Evolutionary conservation across 2,888 invertebrate genomes (phyloP), one percentile per base, ranked within the genome.

Genomic region (Callinectes sapidus): DNA sequence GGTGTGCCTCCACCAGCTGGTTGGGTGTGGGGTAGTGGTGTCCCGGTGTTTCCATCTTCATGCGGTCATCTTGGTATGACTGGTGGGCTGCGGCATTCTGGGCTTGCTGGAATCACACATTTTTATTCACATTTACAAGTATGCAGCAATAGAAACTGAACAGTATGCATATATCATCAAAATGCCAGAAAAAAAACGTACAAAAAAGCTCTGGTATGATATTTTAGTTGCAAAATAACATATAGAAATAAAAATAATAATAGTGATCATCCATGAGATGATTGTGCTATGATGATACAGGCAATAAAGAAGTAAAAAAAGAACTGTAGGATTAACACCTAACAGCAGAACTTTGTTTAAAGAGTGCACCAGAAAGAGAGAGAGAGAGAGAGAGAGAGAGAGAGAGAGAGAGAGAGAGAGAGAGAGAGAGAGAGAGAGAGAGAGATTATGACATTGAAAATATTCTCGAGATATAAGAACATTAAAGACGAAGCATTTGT

Each of bases 41-140:
- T 18, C 66, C 89, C 8, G 66, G 39, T n/a, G 66, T 18, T 71
- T 89, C 89, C 35, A 89, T 71, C 71, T 89, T 89, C 89, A 89
- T 89, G 5, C 66, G 35, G 39, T 66, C 71, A 35, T 66, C 71
- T 23, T 89, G 66, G n/a, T 89, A 71, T 2, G 66, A 54, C 35
- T 71, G 66, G 55, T 88, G 88, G 66, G 42, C 89, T 16, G 89
- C 89, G 1, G 89, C 89, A 71, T 89, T 89, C 71, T 89, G 89
- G 18, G 89, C 89, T 89, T 89, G 89, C 89, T 89, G 89, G 18
- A 71, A 42, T 42, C 18, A 16, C 3, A 87, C 8, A 48, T 48
- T 35, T 86, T 81, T 87, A 87, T 54, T 42, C 14, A 87, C 28
- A 87, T 32, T 87, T 71, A 28, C 28, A 71, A n/a, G 28, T 28